phyloP scores from a whole-genome alignment of 2,888 invertebrate genomes.

The Colostygia pectinataria region DNA sequence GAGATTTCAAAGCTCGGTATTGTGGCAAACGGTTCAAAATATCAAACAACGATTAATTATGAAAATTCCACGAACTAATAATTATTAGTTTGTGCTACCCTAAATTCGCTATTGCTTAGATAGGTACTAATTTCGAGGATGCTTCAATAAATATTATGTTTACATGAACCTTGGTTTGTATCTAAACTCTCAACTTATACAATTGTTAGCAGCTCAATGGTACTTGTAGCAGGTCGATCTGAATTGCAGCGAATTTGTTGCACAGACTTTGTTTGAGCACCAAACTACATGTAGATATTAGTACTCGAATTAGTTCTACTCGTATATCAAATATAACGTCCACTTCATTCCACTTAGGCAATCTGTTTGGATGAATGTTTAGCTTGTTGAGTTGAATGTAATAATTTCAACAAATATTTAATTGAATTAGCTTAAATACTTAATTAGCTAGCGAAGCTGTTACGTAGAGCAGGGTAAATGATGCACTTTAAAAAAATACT shows the following conservation, averaged over 20 bases:
- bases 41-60: neutral
- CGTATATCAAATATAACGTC: conserved; percentile 4
- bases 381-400: conserved; percentile 1
- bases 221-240: conserved; percentile 28
- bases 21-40: neutral
- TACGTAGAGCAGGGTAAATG: no score
- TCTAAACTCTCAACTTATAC: conserved; percentile 20
- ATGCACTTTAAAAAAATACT: no score
- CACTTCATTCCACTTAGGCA: conserved; percentile 12
- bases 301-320: conserved; percentile 1
- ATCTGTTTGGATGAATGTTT: conserved; percentile 6
- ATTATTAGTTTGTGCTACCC: neutral
- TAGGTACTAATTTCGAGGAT: conserved; percentile 6
- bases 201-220: conserved; percentile 17
- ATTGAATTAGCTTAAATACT: no score
- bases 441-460: no score
- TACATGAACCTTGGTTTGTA: conserved; percentile 16
- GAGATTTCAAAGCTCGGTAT: neutral
- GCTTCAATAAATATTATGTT: conserved; percentile 7
- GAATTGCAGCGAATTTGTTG: conserved; percentile 33
- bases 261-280: conserved; percentile 25
- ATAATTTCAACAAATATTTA: neutral
- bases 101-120: neutral
- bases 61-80: neutral
- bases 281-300: conserved; percentile 16